Percentiles rank a stretch among this genome's conserved stretches.
Evolutionary conservation across 2,113 vertebrate genomes (phyloP).

Genomic region (Rhynchomys soricoides): DNA sequence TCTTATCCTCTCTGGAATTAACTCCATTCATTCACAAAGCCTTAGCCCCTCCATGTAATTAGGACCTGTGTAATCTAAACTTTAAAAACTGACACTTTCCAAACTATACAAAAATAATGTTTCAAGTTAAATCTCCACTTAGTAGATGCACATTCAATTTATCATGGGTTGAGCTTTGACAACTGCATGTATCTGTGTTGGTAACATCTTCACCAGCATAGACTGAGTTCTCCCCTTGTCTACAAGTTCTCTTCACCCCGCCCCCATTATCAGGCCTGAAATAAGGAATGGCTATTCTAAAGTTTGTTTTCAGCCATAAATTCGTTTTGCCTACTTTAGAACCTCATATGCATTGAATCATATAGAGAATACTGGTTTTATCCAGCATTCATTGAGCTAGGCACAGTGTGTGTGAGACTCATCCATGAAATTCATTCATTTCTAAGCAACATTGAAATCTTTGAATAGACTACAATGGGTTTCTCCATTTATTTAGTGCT

Average conservation of each 20-base stretch:
- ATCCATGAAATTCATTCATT: neutral
- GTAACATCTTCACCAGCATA: neutral
- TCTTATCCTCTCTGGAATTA: neutral
- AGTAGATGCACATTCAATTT: neutral
- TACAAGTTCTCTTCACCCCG: neutral
- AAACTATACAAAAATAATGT: conserved; percentile 13
- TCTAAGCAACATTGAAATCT: neutral
- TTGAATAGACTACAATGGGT: neutral
- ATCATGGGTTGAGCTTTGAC: neutral
- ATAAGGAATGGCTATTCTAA: neutral
- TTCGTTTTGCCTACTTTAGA: conserved; percentile 6
- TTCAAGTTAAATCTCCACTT: neutral
- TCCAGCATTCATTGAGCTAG: neutral
- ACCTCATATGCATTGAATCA: neutral
- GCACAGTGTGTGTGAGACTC: neutral
- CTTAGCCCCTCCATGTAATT: rapidly evolving
- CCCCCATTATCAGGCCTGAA: neutral
- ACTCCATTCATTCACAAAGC: neutral
- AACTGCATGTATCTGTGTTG: neutral
- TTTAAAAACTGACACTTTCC: conserved; percentile 7
- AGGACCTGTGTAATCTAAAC: no score
- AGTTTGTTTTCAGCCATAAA: conserved; percentile 12
- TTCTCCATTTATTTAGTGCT: neutral
- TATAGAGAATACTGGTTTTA: neutral
- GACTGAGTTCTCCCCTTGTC: neutral